Conservation (phyloP, 2,113 vertebrate genomes). For the Ammodytes dubius region DNA sequence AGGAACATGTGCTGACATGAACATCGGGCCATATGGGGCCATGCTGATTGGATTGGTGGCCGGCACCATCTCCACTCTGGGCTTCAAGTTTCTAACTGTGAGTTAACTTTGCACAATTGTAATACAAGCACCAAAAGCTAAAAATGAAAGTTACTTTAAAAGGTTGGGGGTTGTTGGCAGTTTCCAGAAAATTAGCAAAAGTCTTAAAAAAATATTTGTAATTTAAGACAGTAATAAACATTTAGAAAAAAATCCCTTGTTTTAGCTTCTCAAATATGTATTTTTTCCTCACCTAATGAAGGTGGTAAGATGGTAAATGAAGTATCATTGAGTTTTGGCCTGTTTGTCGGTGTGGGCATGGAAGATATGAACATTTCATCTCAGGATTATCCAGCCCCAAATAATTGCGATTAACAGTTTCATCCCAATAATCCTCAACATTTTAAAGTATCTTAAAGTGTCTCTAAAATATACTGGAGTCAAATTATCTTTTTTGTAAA, state of each 20-base stretch:
- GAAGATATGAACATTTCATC: no score
- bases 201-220: background rate
- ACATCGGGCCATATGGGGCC: constrained; percentile 85
- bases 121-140: background rate
- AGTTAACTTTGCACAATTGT: constrained; percentile 64
- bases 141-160: background rate
- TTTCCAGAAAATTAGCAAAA: background rate
- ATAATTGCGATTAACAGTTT: no score
- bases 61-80: constrained; percentile 90
- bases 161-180: background rate
- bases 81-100: constrained; percentile 91
- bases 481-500: no score
- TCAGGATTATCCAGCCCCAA: no score
- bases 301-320: background rate
- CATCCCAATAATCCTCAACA: no score
- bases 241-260: background rate
- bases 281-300: background rate
- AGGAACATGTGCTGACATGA: constrained; percentile 93
- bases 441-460: no score
- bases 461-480: no score
- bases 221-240: background rate
- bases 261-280: background rate
- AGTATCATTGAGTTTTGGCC: background rate
- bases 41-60: constrained; percentile 92
- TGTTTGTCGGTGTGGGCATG: background rate